phyloP scores from a whole-genome alignment of 2,113 vertebrate genomes.

The Chloroceryle aenea region DNA sequence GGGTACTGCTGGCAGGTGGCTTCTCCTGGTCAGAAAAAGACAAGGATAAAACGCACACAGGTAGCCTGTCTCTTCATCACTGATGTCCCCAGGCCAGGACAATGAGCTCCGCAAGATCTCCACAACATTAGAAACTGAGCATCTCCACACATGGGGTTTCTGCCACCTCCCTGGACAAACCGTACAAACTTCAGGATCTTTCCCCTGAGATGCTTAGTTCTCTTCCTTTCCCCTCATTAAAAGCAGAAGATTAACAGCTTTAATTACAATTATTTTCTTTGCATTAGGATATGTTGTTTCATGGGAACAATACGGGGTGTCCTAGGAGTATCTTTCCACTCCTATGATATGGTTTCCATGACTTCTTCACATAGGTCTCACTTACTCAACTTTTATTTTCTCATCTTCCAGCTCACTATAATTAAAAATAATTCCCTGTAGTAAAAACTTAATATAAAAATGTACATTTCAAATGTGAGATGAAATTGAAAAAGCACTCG shows the following conservation, averaged over 20 bases:
- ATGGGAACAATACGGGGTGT: constrained; percentile 27
- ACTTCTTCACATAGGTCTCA: constrained; percentile 57
- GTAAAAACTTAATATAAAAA: constrained; percentile 58
- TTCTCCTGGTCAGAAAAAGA: background rate
- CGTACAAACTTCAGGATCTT: background rate
- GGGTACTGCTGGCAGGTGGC: accelerated
- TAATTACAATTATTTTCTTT: constrained; percentile 65
- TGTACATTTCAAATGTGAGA: constrained; percentile 40
- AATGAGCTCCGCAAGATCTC: background rate
- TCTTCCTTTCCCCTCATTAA: constrained; percentile 10
- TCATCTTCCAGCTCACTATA: constrained; percentile 45
- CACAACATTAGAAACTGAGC: background rate
- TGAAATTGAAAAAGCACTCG: background rate
- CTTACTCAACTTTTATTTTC: constrained; percentile 55
- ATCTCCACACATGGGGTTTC: background rate
- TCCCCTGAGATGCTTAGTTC: background rate
- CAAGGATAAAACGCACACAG: background rate
- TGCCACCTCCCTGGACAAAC: background rate
- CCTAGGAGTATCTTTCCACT: constrained; percentile 51
- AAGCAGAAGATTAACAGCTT: constrained; percentile 59
- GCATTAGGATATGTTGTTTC: constrained; percentile 40
- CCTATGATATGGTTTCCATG: constrained; percentile 44
- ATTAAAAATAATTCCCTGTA: constrained; percentile 64
- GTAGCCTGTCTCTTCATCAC: background rate
- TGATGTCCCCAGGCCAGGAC: background rate